A percentile compares a stretch with the other conserved stretches of the same genome.
Conservation (phyloP, 2,888 invertebrate genomes). For the Balanococcus diminutus region DNA sequence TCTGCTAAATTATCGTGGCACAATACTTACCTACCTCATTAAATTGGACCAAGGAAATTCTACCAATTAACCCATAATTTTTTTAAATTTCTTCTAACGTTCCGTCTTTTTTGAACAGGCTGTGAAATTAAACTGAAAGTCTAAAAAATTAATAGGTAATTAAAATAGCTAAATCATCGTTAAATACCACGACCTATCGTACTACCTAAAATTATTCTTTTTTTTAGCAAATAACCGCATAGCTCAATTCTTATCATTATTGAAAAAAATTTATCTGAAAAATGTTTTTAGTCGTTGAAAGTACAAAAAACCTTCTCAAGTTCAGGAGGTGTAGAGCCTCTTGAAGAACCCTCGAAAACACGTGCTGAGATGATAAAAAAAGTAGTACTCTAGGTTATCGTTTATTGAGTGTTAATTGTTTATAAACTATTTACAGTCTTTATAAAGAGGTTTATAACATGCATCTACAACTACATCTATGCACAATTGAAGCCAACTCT, state of each 20-base stretch:
- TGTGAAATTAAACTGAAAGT: background rate
- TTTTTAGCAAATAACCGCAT: background rate
- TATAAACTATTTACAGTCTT: background rate
- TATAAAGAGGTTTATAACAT: background rate
- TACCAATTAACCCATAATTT: too few relatives aligned
- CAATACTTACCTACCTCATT: too few relatives aligned
- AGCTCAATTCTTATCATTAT: background rate
- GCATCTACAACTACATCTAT: background rate
- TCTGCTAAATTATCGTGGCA: too few relatives aligned
- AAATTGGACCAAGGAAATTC: too few relatives aligned
- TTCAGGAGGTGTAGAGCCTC: background rate
- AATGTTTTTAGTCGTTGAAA: background rate
- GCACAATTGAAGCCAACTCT: background rate
- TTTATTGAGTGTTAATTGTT: background rate
- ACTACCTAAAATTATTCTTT: background rate
- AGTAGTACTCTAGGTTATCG: background rate
- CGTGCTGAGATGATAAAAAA: background rate
- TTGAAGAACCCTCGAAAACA: background rate
- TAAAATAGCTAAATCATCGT: background rate
- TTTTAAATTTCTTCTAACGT: too few relatives aligned
- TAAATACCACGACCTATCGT: background rate
- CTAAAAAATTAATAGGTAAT: too few relatives aligned
- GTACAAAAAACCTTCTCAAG: too few relatives aligned
- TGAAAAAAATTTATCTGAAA: background rate
- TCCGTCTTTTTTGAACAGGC: too few relatives aligned